These are phyloP conservation scores for Pogonophryne albipinna DNA, from an alignment of 2,797 vertebrate genomes.

Conservation along the genomic window DNA sequence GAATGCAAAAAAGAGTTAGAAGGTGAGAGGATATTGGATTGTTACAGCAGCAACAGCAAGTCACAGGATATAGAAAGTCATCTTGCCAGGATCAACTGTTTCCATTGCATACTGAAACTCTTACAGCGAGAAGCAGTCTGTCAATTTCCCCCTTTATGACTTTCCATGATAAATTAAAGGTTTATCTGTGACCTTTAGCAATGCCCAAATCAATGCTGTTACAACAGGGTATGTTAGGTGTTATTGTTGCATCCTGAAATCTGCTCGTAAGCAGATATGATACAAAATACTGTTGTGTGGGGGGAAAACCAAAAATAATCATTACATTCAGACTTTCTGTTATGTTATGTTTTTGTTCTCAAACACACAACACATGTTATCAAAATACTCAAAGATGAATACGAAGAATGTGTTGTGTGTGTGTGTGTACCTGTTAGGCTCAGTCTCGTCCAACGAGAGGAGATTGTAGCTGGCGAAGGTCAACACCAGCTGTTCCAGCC, in stretches of 20 bases:
- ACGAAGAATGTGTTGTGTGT: not conserved
- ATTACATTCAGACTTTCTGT: no score
- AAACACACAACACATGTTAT: no score
- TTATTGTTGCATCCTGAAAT: no score
- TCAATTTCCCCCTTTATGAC: not conserved
- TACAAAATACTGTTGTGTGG: no score
- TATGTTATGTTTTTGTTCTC: no score
- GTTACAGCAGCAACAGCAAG: no score
- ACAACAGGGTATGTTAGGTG: no score
- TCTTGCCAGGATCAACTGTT: not conserved
- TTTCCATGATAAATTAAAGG: not conserved
- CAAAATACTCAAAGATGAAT: not conserved
- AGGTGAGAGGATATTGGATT: not conserved
- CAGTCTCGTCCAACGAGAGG: constrained; percentile 83
- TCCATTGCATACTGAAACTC: not conserved
- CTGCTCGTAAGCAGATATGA: no score
- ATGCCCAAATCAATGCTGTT: no score
- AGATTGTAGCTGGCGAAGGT: constrained; percentile 80
- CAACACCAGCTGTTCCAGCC: constrained; percentile 86
- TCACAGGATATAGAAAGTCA: no score
- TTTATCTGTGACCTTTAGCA: not conserved
- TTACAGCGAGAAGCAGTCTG: not conserved
- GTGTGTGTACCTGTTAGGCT: constrained; percentile 82
- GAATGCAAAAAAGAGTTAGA: not conserved
- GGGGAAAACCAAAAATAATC: no score